Evolutionary conservation across 2,113 vertebrate species (phyloP).

Genomic region (Spheniscus mendiculus): DNA sequence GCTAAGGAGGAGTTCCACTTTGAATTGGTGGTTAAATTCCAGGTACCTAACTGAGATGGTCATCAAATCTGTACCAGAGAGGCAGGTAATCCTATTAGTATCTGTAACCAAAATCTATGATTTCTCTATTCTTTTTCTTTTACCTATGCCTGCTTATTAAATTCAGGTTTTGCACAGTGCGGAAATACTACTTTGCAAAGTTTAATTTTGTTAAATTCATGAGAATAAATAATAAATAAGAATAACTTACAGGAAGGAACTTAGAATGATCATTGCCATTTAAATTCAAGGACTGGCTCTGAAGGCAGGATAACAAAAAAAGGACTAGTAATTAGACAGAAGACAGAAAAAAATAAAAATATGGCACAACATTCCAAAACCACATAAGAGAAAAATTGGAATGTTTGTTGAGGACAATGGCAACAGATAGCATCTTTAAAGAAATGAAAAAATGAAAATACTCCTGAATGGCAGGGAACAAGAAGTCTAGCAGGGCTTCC

Average conservation of each 20-base stretch:
- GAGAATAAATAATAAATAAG: too few relatives aligned
- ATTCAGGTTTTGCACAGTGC: background rate
- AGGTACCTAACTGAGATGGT: background rate
- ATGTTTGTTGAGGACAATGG: background rate
- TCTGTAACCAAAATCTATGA: background rate
- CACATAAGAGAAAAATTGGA: background rate
- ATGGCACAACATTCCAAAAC: background rate
- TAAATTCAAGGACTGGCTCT: background rate
- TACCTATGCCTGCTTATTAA: background rate
- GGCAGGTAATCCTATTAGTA: accelerated
- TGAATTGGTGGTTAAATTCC: background rate
- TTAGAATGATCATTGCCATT: background rate
- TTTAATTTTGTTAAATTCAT: background rate
- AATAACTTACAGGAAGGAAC: background rate
- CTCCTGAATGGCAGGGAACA: background rate
- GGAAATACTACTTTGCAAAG: background rate
- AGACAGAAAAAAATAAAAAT: background rate
- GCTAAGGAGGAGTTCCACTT: background rate
- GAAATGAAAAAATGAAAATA: background rate
- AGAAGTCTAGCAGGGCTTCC: background rate
- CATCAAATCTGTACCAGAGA: background rate
- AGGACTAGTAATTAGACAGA: background rate
- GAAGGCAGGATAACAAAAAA: background rate
- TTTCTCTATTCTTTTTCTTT: background rate
- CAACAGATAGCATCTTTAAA: background rate